Base-by-base conservation (phyloP, 2,888 invertebrate genomes). In the Epistrophella euchroma region DNA sequence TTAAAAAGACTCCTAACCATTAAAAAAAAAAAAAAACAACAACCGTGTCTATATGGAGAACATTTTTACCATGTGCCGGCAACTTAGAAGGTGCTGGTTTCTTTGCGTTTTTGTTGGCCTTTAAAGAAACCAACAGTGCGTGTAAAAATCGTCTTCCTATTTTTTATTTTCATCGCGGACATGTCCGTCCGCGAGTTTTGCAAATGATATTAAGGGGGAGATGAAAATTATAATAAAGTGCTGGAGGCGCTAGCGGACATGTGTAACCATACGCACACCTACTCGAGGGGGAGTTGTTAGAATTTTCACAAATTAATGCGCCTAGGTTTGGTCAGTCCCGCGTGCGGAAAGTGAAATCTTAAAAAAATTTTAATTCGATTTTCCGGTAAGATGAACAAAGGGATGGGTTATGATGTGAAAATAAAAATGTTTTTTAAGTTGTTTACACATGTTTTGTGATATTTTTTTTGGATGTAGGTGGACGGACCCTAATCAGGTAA, bases 341-440 rank as follows among this genome's bases (percentile, higher is more conserved):
- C 40, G 70, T 45, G 66, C n/a, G 75, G 68, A 81, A 81, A 81
- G 73, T 86, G 81, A 86, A 86, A 86, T 74, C 55, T 68, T 50
- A 68, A 17, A 9, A 68, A 52, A 60, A 72, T 66, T 13, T 45
- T 45, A 72, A 52, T 58, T 86, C 77, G 73, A 70, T 86, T 86
- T 86, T 86, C 76, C 85, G 81, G 73, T 77, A 58, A 56, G 70
- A 6, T 86, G 81, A 72, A 71, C 85, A 80, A 11, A 71, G 77
- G 85, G 81, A 64, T 40, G 71, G 85, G 81, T 62, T 47, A n/a
- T n/a, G 72, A 62, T 76, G 85, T 86, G 85, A 86, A 76, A 86
- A 81, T 40, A 45, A 45, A 37, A 25, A 64, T 85, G 81, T 81
- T 75, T 62, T 68, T n/a, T 37, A 47, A 32, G 37, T 43, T 64